phyloP scores from a whole-genome alignment of 2,888 invertebrate species.

The Epinotia nisella region DNA sequence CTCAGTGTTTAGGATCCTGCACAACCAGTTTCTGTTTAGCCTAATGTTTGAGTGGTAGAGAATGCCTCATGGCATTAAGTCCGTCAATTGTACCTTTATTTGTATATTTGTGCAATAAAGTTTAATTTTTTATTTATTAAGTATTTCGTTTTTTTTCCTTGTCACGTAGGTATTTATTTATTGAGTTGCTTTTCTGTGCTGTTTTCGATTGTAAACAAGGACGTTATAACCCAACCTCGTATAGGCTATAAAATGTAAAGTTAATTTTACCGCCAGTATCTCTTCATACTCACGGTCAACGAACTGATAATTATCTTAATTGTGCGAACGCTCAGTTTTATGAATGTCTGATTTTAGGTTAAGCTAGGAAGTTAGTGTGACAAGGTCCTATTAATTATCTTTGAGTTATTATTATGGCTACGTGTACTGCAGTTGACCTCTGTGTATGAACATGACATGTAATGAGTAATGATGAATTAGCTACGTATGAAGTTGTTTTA shows the following conservation, averaged over 20 bases:
- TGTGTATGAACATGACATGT: conserved; percentile 4
- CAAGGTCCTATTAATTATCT: conserved; percentile 37
- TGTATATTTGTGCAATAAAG: too few relatives aligned
- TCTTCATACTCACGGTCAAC: too few relatives aligned
- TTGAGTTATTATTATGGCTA: conserved; percentile 14
- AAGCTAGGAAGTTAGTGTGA: not conserved
- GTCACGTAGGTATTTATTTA: too few relatives aligned
- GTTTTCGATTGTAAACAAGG: not conserved
- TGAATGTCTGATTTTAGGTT: conserved; percentile 29
- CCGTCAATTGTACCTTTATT: too few relatives aligned
- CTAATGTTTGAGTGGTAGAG: too few relatives aligned
- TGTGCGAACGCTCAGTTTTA: not conserved
- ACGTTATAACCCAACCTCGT: not conserved
- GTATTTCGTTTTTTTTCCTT: too few relatives aligned
- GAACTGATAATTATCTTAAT: not conserved
- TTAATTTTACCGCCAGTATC: not conserved
- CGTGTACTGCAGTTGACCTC: conserved; percentile 12
- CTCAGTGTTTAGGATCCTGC: too few relatives aligned
- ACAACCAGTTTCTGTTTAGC: too few relatives aligned
- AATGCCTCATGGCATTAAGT: too few relatives aligned
- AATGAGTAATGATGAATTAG: conserved; percentile 11
- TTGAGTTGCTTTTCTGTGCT: too few relatives aligned
- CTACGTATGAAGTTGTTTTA: not conserved
- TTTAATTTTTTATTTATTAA: too few relatives aligned
- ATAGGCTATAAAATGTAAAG: not conserved